These are phyloP conservation scores for Narcine bancroftii DNA, from an alignment of 2,113 vertebrate species.

Conservation along the genomic window DNA sequence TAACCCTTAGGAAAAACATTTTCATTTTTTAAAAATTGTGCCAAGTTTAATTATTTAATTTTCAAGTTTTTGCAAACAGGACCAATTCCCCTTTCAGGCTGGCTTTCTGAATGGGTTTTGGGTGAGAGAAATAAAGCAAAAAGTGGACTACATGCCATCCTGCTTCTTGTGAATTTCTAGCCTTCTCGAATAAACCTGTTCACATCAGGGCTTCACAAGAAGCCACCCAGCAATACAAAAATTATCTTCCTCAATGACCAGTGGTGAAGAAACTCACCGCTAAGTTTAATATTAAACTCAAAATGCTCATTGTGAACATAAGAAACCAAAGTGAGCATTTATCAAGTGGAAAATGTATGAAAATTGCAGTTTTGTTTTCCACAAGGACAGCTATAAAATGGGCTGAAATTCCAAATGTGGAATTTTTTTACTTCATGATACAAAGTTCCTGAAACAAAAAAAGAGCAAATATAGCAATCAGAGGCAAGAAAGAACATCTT, in stretches of 20 bases:
- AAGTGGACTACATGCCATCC: not conserved
- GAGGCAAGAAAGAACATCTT: not conserved
- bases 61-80: not conserved
- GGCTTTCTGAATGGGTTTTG: not conserved
- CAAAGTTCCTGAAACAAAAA: no score
- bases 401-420: not conserved
- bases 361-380: no score
- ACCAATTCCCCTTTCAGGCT: not conserved
- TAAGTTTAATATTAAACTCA: no score
- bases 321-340: not conserved
- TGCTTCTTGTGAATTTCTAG: not conserved
- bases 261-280: no score
- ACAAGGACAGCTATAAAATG: not conserved
- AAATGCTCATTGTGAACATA: not conserved
- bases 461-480: not conserved
- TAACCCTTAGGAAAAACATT: not conserved
- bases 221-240: not conserved
- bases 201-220: not conserved
- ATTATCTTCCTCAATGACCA: not conserved
- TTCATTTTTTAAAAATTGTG: not conserved
- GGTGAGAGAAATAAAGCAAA: not conserved
- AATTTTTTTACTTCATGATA: no score
- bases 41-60: not conserved
- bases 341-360: not conserved
- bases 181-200: not conserved